phyloP scores from a whole-genome alignment of 2,888 invertebrate genomes.

The Syrphus vitripennis region DNA sequence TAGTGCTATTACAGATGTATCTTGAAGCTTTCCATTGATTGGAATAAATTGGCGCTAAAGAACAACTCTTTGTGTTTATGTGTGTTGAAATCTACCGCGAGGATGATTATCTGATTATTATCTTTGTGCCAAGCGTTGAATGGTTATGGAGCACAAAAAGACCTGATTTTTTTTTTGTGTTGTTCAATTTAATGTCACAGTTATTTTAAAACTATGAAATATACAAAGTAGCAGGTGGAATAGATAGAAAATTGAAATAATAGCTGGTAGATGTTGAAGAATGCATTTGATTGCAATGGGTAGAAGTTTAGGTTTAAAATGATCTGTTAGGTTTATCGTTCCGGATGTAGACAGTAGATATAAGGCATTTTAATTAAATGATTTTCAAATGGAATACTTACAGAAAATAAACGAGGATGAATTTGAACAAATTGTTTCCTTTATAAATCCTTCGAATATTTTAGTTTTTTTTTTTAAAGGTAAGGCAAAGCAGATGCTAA shows the following conservation, averaged over 20 bases:
- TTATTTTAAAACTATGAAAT: background rate
- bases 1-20: constrained; percentile 2
- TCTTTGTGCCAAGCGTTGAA: constrained; percentile 15
- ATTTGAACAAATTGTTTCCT: no score
- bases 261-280: background rate
- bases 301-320: background rate
- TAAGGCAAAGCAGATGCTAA: no score
- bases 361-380: background rate
- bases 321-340: background rate
- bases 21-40: constrained; percentile 37
- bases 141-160: background rate
- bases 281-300: background rate
- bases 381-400: background rate
- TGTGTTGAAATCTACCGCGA: constrained; percentile 2
- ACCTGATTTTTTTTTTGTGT: background rate
- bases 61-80: constrained; percentile 31
- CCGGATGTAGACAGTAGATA: background rate
- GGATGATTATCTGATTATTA: constrained; percentile 45
- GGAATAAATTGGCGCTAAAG: constrained; percentile 50
- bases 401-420: no score
- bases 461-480: no score
- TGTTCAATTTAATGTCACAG: background rate
- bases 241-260: background rate
- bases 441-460: no score
- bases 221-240: background rate